These are phyloP conservation scores for Biston stratarius DNA, from an alignment of 2,888 invertebrate genomes.

Conservation along the genomic window DNA sequence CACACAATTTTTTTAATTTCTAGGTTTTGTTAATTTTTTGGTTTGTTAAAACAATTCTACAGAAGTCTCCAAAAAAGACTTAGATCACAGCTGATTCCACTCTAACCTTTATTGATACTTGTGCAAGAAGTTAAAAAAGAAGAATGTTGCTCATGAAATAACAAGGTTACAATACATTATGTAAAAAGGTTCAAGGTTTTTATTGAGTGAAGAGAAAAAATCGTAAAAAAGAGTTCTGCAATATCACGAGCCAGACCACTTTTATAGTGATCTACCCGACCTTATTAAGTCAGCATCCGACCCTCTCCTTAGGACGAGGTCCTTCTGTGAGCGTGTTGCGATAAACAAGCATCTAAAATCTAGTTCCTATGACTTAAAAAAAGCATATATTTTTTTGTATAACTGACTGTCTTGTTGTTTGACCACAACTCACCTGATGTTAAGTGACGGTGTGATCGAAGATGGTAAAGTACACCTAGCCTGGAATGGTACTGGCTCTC, in stretches of 20 bases:
- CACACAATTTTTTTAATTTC: too few relatives aligned
- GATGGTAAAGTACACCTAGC: too few relatives aligned
- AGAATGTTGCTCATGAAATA: conserved; percentile 27
- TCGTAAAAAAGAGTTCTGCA: conserved; percentile 68
- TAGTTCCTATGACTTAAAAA: too few relatives aligned
- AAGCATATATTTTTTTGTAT: too few relatives aligned
- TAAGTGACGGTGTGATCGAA: too few relatives aligned
- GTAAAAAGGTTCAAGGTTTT: conserved; percentile 49
- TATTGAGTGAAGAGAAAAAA: conserved; percentile 56
- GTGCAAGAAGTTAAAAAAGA: not conserved
- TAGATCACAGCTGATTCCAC: too few relatives aligned
- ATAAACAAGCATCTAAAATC: not conserved
- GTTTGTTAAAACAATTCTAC: too few relatives aligned
- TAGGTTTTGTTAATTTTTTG: too few relatives aligned
- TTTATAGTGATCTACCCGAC: conserved; percentile 69
- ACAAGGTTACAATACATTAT: conserved; percentile 45
- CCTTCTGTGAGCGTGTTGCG: conserved; percentile 1
- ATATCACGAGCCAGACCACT: conserved; percentile 67
- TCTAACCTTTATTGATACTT: not conserved
- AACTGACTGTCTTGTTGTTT: too few relatives aligned
- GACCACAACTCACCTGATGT: too few relatives aligned
- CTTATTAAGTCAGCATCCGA: conserved; percentile 75
- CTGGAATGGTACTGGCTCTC: too few relatives aligned
- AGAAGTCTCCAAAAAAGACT: too few relatives aligned
- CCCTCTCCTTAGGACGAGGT: conserved; percentile 52